These are phyloP conservation scores for Goniozus legneri DNA, from an alignment of 1,140 invertebrate species.

Conservation along the genomic window DNA sequence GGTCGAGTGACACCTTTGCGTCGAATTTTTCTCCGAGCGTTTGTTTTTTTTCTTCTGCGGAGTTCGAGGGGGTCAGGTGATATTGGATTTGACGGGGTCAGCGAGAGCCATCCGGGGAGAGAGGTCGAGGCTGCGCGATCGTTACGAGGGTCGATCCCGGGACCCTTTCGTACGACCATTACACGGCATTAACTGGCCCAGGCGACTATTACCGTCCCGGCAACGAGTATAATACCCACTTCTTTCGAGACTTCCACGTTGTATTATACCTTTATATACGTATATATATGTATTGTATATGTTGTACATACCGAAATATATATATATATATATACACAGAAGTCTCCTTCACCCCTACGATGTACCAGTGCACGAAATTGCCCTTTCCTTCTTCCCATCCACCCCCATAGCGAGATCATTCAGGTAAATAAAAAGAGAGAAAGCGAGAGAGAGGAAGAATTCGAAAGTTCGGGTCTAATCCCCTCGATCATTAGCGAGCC, in stretches of 20 bases:
- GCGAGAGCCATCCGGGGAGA: too few species aligned
- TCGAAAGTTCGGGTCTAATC: too few species aligned
- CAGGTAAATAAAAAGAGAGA: neutral
- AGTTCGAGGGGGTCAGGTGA: neutral
- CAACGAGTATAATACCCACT: too few species aligned
- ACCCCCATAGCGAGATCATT: neutral
- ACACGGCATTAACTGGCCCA: conserved; percentile 37
- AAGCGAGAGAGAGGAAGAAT: neutral
- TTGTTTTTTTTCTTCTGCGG: neutral
- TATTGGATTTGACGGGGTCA: conserved; percentile 38
- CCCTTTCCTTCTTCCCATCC: conserved; percentile 19
- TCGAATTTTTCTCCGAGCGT: neutral
- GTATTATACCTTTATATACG: too few species aligned
- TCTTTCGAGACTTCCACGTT: too few species aligned
- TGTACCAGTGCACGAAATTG: conserved; percentile 22
- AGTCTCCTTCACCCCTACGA: too few species aligned
- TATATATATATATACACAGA: too few species aligned
- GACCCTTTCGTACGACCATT: conserved; percentile 29
- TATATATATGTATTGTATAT: too few species aligned
- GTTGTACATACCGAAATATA: too few species aligned
- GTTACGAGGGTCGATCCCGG: conserved; percentile 27
- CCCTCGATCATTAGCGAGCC: too few species aligned
- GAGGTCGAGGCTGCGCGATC: conserved; percentile 24
- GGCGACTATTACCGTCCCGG: conserved; percentile 25
- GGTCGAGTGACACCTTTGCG: too few species aligned